Evolutionary conservation across 2,113 vertebrate genomes (phyloP).

Genomic region (Zapus hudsonius): DNA sequence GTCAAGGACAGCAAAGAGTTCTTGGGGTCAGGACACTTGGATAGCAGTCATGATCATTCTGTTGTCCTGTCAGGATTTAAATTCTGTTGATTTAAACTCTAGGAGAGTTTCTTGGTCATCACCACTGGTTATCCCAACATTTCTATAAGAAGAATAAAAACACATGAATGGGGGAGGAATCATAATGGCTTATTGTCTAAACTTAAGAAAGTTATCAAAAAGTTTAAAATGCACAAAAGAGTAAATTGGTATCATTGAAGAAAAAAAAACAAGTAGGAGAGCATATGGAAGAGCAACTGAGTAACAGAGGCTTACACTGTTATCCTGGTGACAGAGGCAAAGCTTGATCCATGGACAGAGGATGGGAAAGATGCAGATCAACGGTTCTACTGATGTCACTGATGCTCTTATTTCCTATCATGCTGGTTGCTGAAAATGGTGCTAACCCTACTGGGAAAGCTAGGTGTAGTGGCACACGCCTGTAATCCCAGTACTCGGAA

Average conservation of each 20-base stretch:
- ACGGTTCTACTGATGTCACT: not conserved
- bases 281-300: not conserved
- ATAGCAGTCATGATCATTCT: not conserved
- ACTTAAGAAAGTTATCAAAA: no score
- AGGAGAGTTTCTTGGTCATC: not conserved
- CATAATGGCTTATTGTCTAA: no score
- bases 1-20: not conserved
- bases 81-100: not conserved
- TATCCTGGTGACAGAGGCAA: not conserved
- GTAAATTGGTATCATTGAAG: not conserved
- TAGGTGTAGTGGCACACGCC: no score
- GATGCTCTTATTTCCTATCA: not conserved
- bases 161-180: not conserved
- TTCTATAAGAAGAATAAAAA: not conserved
- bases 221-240: not conserved
- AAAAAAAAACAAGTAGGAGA: not conserved
- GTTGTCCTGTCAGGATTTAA: not conserved
- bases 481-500: no score
- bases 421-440: not conserved
- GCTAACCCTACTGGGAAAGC: not conserved
- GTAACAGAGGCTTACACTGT: not conserved
- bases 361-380: rapidly evolving
- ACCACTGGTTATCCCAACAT: not conserved
- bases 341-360: not conserved
- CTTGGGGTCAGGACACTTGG: not conserved